These are phyloP conservation scores for Eurois occulta DNA, from an alignment of 2,888 invertebrate species.

Conservation along the genomic window DNA sequence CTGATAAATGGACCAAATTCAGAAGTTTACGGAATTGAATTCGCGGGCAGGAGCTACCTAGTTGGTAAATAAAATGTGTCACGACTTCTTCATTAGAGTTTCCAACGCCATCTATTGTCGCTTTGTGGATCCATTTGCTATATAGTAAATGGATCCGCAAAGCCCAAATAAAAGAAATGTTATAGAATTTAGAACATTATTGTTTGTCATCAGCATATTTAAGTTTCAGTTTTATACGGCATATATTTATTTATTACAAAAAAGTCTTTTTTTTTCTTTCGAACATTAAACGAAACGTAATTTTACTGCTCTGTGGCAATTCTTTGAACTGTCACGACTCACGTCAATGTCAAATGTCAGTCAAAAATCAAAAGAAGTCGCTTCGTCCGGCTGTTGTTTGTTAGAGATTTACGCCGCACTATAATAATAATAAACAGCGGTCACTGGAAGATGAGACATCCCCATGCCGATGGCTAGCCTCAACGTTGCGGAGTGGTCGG, in stretches of 20 bases:
- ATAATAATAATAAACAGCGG: constrained; percentile 65
- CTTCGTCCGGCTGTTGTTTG: constrained; percentile 62
- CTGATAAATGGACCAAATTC: background rate
- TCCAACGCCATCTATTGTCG: constrained; percentile 29
- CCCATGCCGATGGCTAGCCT: constrained; percentile 79
- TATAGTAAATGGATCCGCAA: too few relatives aligned
- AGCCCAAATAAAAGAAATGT: background rate
- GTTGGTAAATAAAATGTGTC: background rate
- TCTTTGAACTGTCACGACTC: constrained; percentile 5
- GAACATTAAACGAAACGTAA: constrained; percentile 24
- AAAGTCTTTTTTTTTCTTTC: background rate
- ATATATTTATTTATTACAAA: background rate
- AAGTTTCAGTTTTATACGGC: background rate
- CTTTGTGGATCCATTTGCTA: background rate
- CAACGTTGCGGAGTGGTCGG: constrained; percentile 96
- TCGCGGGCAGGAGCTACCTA: background rate
- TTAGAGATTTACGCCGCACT: constrained; percentile 53
- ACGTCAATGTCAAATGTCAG: constrained; percentile 39
- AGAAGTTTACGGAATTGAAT: background rate
- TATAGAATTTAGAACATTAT: background rate
- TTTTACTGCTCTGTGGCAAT: constrained; percentile 8
- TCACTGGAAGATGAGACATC: constrained; percentile 75
- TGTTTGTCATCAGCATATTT: background rate
- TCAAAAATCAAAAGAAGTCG: constrained; percentile 52
- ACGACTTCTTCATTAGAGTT: background rate